A percentile compares a stretch with the other conserved stretches of the same genome.
These are phyloP conservation scores for Pachypsylla venusta DNA, from an alignment of 1,140 invertebrate genomes.

Conservation along the genomic window DNA sequence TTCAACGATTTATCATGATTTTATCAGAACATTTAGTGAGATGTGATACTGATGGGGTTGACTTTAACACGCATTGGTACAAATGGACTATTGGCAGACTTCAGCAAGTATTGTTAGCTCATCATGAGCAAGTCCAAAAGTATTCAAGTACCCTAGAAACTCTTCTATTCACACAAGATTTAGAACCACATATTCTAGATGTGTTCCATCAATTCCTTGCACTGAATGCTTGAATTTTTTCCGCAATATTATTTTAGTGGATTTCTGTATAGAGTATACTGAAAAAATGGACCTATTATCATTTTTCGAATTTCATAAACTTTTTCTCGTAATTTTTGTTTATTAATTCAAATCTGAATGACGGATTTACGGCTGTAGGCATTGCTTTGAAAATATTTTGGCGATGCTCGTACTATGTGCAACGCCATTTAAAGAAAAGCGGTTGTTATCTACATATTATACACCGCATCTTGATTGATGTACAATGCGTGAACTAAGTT, in stretches of 20 bases:
- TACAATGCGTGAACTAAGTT: too few relatives aligned
- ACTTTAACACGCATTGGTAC: slow-evolving; percentile 94
- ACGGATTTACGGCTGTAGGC: background rate
- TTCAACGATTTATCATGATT: slow-evolving; percentile 94
- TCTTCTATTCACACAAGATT: slow-evolving; percentile 85
- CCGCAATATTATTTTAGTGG: background rate
- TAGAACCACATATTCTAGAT: slow-evolving; percentile 90
- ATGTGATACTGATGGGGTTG: slow-evolving; percentile 81
- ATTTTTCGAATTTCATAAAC: background rate
- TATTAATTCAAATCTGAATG: background rate
- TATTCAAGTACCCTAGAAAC: slow-evolving; percentile 90
- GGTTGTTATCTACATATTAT: too few relatives aligned
- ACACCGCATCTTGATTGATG: too few relatives aligned
- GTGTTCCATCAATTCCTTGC: slow-evolving; percentile 95
- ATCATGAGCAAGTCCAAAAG: slow-evolving; percentile 95
- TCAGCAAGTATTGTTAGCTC: slow-evolving; percentile 86
- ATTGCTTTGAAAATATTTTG: background rate
- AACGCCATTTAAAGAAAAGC: background rate
- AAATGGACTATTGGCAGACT: slow-evolving; percentile 88
- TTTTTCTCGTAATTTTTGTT: background rate
- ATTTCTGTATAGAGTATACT: background rate
- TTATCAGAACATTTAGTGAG: slow-evolving; percentile 88
- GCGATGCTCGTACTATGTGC: background rate
- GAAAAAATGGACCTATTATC: too few relatives aligned
- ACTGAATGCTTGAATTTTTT: slow-evolving; percentile 39